Conservation (phyloP, 2,113 vertebrate species). For the Hippolais icterina region DNA sequence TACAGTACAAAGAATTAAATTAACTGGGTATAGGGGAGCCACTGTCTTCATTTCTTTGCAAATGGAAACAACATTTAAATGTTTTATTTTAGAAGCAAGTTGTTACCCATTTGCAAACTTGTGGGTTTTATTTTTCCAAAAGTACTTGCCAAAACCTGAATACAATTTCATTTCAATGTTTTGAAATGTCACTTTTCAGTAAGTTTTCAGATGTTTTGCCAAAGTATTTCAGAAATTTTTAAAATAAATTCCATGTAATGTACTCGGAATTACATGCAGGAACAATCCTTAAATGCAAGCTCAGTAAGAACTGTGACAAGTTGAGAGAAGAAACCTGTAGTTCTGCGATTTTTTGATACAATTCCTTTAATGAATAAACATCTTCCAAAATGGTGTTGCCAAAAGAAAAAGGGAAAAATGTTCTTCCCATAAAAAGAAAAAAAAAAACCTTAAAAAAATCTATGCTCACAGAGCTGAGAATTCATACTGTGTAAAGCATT, state of each 20-base stretch:
- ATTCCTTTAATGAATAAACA: background rate
- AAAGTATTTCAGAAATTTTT: background rate
- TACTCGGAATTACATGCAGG: background rate
- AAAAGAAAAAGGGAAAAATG: background rate
- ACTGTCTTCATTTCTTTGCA: background rate
- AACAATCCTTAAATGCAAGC: background rate
- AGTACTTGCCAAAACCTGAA: background rate
- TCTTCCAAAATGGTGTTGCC: background rate
- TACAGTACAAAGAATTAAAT: background rate
- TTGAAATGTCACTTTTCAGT: conserved; percentile 25
- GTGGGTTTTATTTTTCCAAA: background rate
- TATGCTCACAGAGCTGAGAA: background rate
- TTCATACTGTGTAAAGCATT: background rate
- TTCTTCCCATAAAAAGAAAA: background rate
- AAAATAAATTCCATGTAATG: background rate
- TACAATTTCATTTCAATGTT: background rate
- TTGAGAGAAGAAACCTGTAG: background rate
- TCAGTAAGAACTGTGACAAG: background rate
- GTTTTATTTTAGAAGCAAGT: background rate
- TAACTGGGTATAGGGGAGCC: background rate
- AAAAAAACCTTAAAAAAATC: background rate
- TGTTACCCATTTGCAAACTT: background rate
- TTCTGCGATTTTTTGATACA: background rate
- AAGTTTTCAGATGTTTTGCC: background rate
- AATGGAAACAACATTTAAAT: background rate